Percentiles rank a stretch among this genome's conserved stretches.
phyloP scores from a whole-genome alignment of 1,140 invertebrate genomes.

The Sitobion miscanthi region DNA sequence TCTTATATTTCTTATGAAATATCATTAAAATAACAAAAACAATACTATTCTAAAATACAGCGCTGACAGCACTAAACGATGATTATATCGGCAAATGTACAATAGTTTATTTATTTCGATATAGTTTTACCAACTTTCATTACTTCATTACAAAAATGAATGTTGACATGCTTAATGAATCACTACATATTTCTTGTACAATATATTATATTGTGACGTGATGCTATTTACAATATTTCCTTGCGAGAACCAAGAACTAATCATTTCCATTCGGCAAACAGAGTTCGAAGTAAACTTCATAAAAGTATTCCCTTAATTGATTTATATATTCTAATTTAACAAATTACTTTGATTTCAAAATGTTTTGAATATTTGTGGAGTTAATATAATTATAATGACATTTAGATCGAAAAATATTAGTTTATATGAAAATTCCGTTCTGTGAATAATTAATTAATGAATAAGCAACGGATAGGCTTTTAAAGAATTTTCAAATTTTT shows the following conservation, averaged over 20 bases:
- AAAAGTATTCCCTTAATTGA: not conserved
- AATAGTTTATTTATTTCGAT: not conserved
- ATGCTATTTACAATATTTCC: not conserved
- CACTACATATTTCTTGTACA: not conserved
- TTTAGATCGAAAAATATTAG: not conserved
- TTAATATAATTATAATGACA: not conserved
- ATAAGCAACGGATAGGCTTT: not conserved
- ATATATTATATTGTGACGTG: not conserved
- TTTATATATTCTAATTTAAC: not conserved
- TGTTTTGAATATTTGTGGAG: not conserved
- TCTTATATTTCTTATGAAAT: not conserved
- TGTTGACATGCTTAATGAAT: not conserved
- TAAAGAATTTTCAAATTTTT: not conserved
- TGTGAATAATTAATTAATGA: not conserved
- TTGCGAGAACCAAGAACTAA: not conserved
- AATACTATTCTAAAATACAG: not conserved
- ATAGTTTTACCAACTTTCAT: not conserved
- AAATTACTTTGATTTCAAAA: not conserved
- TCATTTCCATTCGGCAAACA: not conserved
- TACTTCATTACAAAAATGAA: not conserved
- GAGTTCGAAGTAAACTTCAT: not conserved
- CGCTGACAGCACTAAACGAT: not conserved
- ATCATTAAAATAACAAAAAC: not conserved
- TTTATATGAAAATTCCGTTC: not conserved
- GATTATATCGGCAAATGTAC: not conserved